Evolutionary conservation across 1,140 invertebrate species (phyloP), one percentile per base, ranked within the genome.

Genomic region (Piezodorus guildinii): DNA sequence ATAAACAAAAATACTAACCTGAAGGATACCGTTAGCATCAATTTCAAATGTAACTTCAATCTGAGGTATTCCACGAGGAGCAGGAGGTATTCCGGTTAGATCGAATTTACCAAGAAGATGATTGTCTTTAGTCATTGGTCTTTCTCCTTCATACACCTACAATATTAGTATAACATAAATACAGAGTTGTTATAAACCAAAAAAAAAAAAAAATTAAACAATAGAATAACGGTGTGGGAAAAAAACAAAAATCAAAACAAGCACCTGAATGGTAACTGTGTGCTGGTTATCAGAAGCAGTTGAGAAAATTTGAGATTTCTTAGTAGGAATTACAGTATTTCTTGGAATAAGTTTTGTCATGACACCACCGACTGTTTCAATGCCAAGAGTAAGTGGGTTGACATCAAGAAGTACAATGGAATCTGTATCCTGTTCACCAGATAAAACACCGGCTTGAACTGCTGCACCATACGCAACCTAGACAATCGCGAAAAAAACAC

Each of bases 1-100:
- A 65, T 44, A n/a, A 62, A 9, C 3, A 45, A 17, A 17, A 10
- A 30, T 2, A 45, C 44, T 67, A 59, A 76, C 76, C 77, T 90
- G 88, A 12, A 98, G 78, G 72, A 99, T 99, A 78, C 96, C 96
- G 73, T 99, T 98, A 46, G 95, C 96, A 72, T 99, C 96, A 70
- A 99, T 98, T 78, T 99, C 96, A 73, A 99, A 99, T 0, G 94
- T 98, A 2, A 99, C 95, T 77, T 98, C 94, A 73, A 98, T 98
- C 77, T 98, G 94, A n/a, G 96, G 95, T 49, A 99, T 94, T 65
- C 96, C 96, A 73, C 96, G 81, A 4, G 95, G 95, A 54, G 96
- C 95, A 45, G 95, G 95, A 67, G 96, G 96, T 68, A 99, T 96
- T 59, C 95, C 96, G 66, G 94, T 98, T 27, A 99, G 77, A 75